Conservation (phyloP, 2,797 vertebrate genomes). For the Pipistrellus pygmaeus region DNA sequence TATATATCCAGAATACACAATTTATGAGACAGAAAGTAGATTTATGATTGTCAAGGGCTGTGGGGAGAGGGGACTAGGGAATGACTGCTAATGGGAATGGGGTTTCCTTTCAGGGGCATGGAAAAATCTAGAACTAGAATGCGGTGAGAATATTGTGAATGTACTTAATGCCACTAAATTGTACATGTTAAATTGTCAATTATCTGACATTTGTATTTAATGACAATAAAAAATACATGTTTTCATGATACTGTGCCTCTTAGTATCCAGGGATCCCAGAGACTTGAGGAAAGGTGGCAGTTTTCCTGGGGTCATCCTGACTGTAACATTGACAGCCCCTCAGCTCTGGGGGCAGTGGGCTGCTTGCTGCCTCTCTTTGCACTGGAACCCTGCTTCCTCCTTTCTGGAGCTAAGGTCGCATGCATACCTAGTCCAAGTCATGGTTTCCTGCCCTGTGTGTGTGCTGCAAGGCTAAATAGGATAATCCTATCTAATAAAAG, state of each 20-base stretch:
- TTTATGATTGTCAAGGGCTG: neutral
- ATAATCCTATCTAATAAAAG: neutral
- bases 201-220: neutral
- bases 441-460: slow-evolving; percentile 19
- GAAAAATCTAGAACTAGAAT: slow-evolving; percentile 33
- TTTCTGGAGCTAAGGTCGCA: neutral
- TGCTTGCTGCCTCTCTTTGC: neutral
- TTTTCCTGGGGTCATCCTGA: neutral
- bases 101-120: neutral
- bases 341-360: neutral
- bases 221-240: neutral
- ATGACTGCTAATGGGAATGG: neutral
- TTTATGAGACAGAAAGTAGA: slow-evolving; percentile 40
- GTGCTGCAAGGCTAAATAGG: neutral
- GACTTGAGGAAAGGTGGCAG: neutral
- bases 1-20: neutral
- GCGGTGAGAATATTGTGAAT: neutral
- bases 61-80: neutral
- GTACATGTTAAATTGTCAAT: neutral
- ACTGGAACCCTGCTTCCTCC: neutral
- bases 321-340: neutral
- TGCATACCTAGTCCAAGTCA: neutral
- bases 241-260: neutral
- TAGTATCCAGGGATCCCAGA: neutral
- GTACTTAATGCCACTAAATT: neutral